Base-by-base conservation (phyloP, 2,113 vertebrate genomes). In the Hydrochoerus hydrochaeris region DNA sequence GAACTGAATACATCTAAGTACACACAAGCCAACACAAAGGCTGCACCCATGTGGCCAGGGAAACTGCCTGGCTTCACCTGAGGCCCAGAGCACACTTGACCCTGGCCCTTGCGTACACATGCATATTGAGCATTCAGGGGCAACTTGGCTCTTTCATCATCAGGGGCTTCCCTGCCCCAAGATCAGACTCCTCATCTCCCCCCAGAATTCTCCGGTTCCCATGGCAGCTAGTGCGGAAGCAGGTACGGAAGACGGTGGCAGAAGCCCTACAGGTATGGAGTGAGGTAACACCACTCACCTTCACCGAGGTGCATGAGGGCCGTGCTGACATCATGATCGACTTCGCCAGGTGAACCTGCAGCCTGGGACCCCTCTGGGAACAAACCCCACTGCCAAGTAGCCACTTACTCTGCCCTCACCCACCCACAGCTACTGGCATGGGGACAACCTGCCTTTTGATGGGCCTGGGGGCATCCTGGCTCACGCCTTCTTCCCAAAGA, bases 401-500 rank as follows among this genome's bases (percentile, higher is more conserved):
- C 54, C n/a, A 26, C 94, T 69, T 14, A 97, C 87, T 54, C 44
- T 86, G 26, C 60, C 12, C 24, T 3, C 88, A 58, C 60, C 38
- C 5, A n/a, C 80, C 91, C 95, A 16, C 97, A 99, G 99, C 96
- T 99, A 99, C 97, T 99, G 99, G 99, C 99, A 99, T 0, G 99
- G 99, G 80, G 99, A 99, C 98, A 99, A 99, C 92, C 94, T 99
- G 63, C 99, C 99, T 19, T 99, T 99, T 12, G 99, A 99, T 0
- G 99, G 99, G 30, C 99, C 99, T 0, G 99, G 99, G 22, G 99
- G 99, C 82, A 99, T 99, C 86, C 98, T 99, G 87, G 99, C 99
- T 24, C 99, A 99, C 0, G 99, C 99, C 0, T 99, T 99, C 98
- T 99, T 99, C 97, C 99, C 99, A 41, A 99, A 98, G 97, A 99